Percentiles rank a stretch among this genome's conserved stretches.
These are phyloP conservation scores for Drosophila ercepeae DNA, from an alignment of 1,140 invertebrate species.

Conservation along the genomic window DNA sequence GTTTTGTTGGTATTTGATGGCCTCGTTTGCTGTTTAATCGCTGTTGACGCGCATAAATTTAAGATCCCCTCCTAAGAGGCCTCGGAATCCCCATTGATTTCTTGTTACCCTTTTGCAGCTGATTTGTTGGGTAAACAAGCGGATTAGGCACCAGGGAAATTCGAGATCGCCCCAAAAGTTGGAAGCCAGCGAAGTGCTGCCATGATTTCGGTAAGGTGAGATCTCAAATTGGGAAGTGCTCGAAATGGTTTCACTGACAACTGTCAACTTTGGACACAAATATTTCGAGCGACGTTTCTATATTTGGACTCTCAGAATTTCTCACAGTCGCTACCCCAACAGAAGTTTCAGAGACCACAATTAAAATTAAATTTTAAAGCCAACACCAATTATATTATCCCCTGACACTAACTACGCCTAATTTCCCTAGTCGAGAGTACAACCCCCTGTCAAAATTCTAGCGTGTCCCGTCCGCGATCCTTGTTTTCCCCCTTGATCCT, in stretches of 20 bases:
- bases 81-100: background rate
- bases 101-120: slow-evolving; percentile 51
- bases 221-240: slow-evolving; percentile 49
- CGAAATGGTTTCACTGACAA: slow-evolving; percentile 60
- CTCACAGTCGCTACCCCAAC: slow-evolving; percentile 48
- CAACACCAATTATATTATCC: slow-evolving; percentile 61
- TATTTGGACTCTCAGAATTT: slow-evolving; percentile 27
- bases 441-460: slow-evolving; percentile 18
- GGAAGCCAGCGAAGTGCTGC: slow-evolving; percentile 56
- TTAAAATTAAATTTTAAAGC: slow-evolving; percentile 69
- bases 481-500: slow-evolving; percentile 28
- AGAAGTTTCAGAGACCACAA: slow-evolving; percentile 30
- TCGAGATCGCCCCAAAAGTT: slow-evolving; percentile 46
- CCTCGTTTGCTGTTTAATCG: slow-evolving; percentile 67
- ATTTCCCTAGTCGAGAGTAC: slow-evolving; percentile 39
- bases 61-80: slow-evolving; percentile 20
- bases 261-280: slow-evolving; percentile 34
- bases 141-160: slow-evolving; percentile 64
- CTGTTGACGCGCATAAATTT: slow-evolving; percentile 74
- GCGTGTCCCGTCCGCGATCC: slow-evolving; percentile 9
- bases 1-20: slow-evolving; percentile 32
- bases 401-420: slow-evolving; percentile 35
- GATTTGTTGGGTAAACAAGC: slow-evolving; percentile 75
- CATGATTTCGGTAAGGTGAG: slow-evolving; percentile 60
- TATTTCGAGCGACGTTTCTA: slow-evolving; percentile 44